A percentile compares a stretch with the other conserved stretches of the same genome.
Evolutionary conservation across 1,140 invertebrate species (phyloP).

Genomic region (Zaprionus ornatus): DNA sequence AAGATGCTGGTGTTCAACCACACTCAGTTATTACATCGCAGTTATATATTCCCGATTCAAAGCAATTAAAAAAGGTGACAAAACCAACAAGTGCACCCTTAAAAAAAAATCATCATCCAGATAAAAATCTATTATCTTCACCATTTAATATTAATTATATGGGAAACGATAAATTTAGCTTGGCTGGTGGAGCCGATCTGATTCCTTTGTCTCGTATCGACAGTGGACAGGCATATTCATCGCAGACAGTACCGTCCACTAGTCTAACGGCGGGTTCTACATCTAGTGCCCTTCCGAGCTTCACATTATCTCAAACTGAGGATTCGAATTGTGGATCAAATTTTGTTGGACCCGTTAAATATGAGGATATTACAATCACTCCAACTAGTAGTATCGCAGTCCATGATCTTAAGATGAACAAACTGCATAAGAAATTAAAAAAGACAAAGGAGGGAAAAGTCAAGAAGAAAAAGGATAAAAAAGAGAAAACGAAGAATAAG

Average conservation of each 20-base stretch:
- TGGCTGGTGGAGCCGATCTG: constrained; percentile 76
- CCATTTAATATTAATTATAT: constrained; percentile 58
- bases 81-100: neutral
- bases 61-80: constrained; percentile 9
- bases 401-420: constrained; percentile 85
- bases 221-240: constrained; percentile 55
- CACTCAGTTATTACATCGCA: neutral
- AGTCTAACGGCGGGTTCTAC: constrained; percentile 54
- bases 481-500: constrained; percentile 87
- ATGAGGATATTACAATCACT: constrained; percentile 70
- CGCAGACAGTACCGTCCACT: constrained; percentile 44
- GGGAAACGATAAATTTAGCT: constrained; percentile 66
- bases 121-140: constrained; percentile 9
- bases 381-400: constrained; percentile 31
- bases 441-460: constrained; percentile 88
- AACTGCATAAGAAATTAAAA: constrained; percentile 89
- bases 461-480: constrained; percentile 92
- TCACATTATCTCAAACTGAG: constrained; percentile 1
- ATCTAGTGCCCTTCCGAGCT: constrained; percentile 45
- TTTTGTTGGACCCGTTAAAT: constrained; percentile 26
- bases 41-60: constrained; percentile 11
- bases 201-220: constrained; percentile 65
- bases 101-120: constrained; percentile 16
- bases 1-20: neutral
- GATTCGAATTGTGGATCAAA: constrained; percentile 36